Conservation (phyloP, 2,888 invertebrate genomes). For the Lycaena phlaeas region DNA sequence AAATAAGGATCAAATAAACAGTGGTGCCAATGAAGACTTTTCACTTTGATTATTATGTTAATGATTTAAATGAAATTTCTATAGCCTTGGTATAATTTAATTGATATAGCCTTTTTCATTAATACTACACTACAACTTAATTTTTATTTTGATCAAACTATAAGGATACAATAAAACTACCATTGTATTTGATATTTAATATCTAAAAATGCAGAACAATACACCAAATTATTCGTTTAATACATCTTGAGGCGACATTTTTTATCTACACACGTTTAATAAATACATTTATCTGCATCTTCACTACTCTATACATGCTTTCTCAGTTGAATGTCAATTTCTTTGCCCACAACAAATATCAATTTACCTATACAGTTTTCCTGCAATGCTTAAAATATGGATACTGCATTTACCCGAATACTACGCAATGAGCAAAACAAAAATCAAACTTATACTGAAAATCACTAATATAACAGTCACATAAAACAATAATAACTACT, state of each 20-base stretch:
- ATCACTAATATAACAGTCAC: too few species aligned
- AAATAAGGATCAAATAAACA: too few species aligned
- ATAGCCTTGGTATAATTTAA: too few species aligned
- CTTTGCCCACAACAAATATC: neutral
- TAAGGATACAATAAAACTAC: neutral
- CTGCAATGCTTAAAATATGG: neutral
- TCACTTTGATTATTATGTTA: too few species aligned
- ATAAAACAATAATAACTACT: too few species aligned
- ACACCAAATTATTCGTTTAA: neutral
- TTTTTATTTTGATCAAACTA: too few species aligned
- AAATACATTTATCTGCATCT: neutral
- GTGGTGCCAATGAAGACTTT: too few species aligned
- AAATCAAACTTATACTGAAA: neutral
- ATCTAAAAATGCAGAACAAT: neutral
- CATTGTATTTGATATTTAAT: neutral
- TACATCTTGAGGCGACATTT: neutral
- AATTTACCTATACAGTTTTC: neutral
- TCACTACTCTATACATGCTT: neutral
- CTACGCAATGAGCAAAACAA: neutral
- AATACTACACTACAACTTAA: too few species aligned
- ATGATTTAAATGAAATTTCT: too few species aligned
- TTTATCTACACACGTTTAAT: neutral
- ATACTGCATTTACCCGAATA: neutral
- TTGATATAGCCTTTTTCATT: too few species aligned
- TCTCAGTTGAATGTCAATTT: neutral